Evolutionary conservation across 2,888 invertebrate species (phyloP).

Genomic region (Melikaiella ostensackeni): DNA sequence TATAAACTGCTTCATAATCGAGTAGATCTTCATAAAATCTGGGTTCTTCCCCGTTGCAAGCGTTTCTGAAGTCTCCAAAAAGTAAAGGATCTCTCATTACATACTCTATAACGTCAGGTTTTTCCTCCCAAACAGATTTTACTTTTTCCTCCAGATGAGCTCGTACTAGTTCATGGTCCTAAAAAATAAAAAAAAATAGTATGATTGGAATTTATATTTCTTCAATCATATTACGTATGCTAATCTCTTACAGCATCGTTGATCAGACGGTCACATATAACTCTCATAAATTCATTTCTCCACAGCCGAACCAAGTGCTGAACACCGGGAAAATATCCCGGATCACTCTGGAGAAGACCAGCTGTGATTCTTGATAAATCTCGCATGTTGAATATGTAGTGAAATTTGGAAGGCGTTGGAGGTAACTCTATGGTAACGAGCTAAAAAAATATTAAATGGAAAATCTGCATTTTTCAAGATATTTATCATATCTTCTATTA

Average conservation of each 20-base stretch:
- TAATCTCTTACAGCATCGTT: constrained; percentile 78
- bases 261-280: constrained; percentile 92
- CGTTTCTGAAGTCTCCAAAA: constrained; percentile 93
- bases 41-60: constrained; percentile 87
- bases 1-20: constrained; percentile 93
- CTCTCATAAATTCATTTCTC: constrained; percentile 93
- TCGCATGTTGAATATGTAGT: constrained; percentile 95
- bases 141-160: constrained; percentile 82
- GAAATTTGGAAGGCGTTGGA: constrained; percentile 95
- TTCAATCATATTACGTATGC: neutral
- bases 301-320: constrained; percentile 90
- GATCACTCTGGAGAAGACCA: constrained; percentile 88
- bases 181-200: neutral
- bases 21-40: constrained; percentile 93
- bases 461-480: neutral
- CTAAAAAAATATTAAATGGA: constrained; percentile 73
- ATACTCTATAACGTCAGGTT: constrained; percentile 81
- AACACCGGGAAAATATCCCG: constrained; percentile 83
- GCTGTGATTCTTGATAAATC: constrained; percentile 92
- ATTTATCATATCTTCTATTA: constrained; percentile 14
- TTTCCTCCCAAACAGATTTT: constrained; percentile 78
- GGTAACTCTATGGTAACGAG: constrained; percentile 87
- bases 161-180: constrained; percentile 84
- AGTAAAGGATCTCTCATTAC: constrained; percentile 89
- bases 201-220: neutral